Evolutionary conservation across 2,888 invertebrate species (phyloP).

Genomic region (Microctonus brassicae): DNA sequence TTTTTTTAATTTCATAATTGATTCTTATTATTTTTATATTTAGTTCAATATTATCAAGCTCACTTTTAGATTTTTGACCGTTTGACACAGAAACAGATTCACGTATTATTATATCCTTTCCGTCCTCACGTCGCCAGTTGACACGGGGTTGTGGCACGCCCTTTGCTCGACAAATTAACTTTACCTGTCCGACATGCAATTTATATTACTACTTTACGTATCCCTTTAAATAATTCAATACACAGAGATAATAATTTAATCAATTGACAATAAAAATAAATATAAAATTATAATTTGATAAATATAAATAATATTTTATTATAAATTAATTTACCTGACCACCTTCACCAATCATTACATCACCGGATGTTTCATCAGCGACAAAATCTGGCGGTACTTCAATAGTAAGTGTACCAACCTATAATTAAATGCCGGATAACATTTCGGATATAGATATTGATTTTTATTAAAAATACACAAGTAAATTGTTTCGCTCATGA

Average conservation of each 20-base stretch:
- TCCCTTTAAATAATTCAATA: no score
- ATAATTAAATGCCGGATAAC: slow-evolving; percentile 55
- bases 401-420: slow-evolving; percentile 89
- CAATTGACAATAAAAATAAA: no score
- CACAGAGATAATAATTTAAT: no score
- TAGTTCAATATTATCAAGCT: slow-evolving; percentile 28
- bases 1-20: not conserved
- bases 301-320: no score
- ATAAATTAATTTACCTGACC: slow-evolving; percentile 68
- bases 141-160: slow-evolving; percentile 86
- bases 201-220: slow-evolving; percentile 1
- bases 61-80: slow-evolving; percentile 59
- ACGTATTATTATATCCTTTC: slow-evolving; percentile 82
- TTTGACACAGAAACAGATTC: slow-evolving; percentile 69
- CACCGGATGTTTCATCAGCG: slow-evolving; percentile 88
- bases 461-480: not conserved
- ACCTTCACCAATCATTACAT: slow-evolving; percentile 89
- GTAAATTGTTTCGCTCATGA: not conserved
- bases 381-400: slow-evolving; percentile 94
- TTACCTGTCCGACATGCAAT: slow-evolving; percentile 62
- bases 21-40: not conserved
- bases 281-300: no score
- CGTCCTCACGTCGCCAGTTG: slow-evolving; percentile 88
- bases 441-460: not conserved
- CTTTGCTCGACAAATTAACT: slow-evolving; percentile 76